A percentile compares a stretch with the other conserved stretches of the same genome.
Conservation (phyloP, 2,888 invertebrate genomes). For the Pomacea canaliculata region DNA sequence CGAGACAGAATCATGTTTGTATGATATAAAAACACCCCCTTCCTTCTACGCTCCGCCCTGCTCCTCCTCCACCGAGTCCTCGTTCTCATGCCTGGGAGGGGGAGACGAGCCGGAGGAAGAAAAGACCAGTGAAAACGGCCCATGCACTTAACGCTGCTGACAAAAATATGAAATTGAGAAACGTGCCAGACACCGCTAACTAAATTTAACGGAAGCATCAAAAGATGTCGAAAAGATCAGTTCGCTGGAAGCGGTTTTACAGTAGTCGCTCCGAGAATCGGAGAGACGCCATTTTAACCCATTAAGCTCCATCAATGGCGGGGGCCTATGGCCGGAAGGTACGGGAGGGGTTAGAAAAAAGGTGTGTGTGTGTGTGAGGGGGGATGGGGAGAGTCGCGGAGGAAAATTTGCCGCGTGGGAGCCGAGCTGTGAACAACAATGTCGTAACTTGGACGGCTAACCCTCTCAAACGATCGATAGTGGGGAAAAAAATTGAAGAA, state of each 20-base stretch:
- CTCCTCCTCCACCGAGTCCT: too few relatives aligned
- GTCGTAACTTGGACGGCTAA: conserved; percentile 20
- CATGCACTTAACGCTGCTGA: conserved; percentile 24
- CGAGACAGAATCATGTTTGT: too few relatives aligned
- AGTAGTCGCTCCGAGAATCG: conserved; percentile 16
- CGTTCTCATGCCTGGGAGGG: too few relatives aligned
- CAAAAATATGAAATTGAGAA: conserved; percentile 29
- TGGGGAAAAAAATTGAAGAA: neutral
- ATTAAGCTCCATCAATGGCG: conserved; percentile 21
- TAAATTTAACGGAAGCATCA: conserved; percentile 31
- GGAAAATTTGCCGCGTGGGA: conserved; percentile 24
- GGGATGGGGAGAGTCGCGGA: conserved; percentile 14
- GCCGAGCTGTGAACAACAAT: conserved; percentile 24
- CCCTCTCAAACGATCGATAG: neutral
- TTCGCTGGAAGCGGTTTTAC: conserved; percentile 26
- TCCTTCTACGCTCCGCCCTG: too few relatives aligned
- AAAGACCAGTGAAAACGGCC: too few relatives aligned
- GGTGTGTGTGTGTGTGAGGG: too few relatives aligned
- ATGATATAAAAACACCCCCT: too few relatives aligned
- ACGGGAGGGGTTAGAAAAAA: conserved; percentile 14
- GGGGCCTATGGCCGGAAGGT: conserved; percentile 20
- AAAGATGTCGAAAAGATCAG: conserved; percentile 29
- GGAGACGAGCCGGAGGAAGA: too few relatives aligned
- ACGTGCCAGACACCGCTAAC: conserved; percentile 26
- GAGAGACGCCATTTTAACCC: conserved; percentile 22